Conservation (phyloP, 2,797 vertebrate genomes). For the Limosa lapponica region DNA sequence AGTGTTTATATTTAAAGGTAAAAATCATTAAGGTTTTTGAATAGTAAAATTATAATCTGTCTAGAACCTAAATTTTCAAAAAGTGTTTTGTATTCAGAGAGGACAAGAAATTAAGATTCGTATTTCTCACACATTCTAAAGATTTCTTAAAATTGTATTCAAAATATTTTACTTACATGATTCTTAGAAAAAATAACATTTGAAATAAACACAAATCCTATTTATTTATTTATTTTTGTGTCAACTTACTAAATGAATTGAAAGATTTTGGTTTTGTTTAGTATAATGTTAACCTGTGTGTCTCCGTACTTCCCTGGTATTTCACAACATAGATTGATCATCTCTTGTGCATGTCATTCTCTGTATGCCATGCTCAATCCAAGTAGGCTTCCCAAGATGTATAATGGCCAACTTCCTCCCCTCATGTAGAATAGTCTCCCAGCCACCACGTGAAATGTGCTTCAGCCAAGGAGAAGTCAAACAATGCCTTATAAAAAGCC, state of each 20-base stretch:
- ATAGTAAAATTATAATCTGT: not conserved
- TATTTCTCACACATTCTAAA: not conserved
- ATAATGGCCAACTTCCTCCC: not conserved
- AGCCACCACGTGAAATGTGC: not conserved
- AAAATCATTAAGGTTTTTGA: not conserved
- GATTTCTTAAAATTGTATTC: not conserved
- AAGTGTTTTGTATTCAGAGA: not conserved
- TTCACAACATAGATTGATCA: not conserved
- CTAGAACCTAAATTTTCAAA: not conserved
- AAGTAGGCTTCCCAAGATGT: not conserved
- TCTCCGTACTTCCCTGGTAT: not conserved
- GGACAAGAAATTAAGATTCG: not conserved
- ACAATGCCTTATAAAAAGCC: not conserved
- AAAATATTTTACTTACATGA: not conserved
- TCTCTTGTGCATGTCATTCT: not conserved
- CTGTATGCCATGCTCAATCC: not conserved
- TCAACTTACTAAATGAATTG: not conserved
- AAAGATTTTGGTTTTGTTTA: not conserved
- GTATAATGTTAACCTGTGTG: not conserved
- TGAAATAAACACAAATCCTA: not conserved
- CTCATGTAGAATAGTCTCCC: not conserved
- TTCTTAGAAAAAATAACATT: not conserved
- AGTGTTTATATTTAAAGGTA: not conserved
- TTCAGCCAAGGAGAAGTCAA: not conserved
- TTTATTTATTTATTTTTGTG: not conserved